Conservation (phyloP, 2,888 invertebrate species). For the Apamea epomidion region DNA sequence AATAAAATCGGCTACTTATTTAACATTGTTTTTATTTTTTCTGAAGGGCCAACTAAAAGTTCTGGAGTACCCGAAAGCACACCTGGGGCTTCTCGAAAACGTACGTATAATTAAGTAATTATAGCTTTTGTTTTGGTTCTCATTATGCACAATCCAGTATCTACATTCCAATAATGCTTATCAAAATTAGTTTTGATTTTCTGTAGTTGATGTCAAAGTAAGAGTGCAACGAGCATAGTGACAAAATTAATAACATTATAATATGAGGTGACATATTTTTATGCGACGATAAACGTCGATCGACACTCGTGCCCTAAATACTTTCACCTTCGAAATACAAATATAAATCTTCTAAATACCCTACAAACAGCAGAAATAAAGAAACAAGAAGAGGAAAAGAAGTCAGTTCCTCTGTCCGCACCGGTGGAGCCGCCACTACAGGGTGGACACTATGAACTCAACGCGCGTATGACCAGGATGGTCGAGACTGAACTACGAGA, state of each 20-base stretch:
- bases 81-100: constrained; percentile 24
- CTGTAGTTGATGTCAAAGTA: neutral
- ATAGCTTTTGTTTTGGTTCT: neutral
- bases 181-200: neutral
- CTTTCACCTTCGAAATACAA: neutral
- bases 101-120: constrained; percentile 27
- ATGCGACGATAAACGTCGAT: neutral
- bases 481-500: constrained; percentile 76
- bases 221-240: neutral
- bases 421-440: constrained; percentile 3
- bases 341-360: neutral
- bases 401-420: neutral
- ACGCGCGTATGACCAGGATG: constrained; percentile 69
- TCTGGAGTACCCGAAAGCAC: constrained; percentile 5
- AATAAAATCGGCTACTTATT: neutral
- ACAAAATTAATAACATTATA: neutral
- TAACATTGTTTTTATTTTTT: neutral
- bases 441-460: constrained; percentile 70
- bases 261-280: neutral
- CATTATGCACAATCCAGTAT: neutral
- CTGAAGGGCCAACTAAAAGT: constrained; percentile 21
- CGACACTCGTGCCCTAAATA: neutral
- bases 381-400: constrained; percentile 48
- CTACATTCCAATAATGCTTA: neutral
- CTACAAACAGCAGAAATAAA: constrained; percentile 40